Conservation (phyloP, 2,113 vertebrate genomes). For the Lota lota region DNA sequence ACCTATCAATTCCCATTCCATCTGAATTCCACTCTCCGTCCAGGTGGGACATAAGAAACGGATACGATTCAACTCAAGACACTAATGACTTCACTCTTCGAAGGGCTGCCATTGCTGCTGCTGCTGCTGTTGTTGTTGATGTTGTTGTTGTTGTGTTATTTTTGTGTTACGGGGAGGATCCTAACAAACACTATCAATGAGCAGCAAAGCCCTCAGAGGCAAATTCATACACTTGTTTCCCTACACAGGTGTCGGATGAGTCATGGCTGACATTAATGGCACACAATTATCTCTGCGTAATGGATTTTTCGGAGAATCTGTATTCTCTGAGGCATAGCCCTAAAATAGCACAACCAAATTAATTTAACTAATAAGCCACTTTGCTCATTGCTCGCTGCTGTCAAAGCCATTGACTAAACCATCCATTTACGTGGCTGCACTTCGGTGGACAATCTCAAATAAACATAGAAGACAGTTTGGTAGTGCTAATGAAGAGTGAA, state of each 20-base stretch:
- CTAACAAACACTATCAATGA: constrained; percentile 15
- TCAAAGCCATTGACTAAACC: constrained; percentile 44
- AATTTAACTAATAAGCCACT: constrained; percentile 59
- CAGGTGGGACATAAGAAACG: background rate
- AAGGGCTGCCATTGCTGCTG: too few species aligned
- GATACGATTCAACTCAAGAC: too few species aligned
- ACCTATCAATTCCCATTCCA: too few species aligned
- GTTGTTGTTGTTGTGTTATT: constrained; percentile 1
- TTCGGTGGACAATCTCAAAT: constrained; percentile 18
- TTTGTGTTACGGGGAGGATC: constrained; percentile 2
- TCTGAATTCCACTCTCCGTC: background rate
- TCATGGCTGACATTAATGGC: constrained; percentile 41
- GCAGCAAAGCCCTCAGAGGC: constrained; percentile 31
- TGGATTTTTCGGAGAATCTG: constrained; percentile 56
- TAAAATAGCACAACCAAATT: constrained; percentile 63
- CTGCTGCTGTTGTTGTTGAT: background rate
- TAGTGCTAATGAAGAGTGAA: constrained; percentile 31
- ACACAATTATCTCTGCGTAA: constrained; percentile 29
- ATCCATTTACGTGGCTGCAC: constrained; percentile 34
- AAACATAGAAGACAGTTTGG: constrained; percentile 27
- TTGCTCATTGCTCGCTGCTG: constrained; percentile 32
- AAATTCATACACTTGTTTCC: constrained; percentile 33
- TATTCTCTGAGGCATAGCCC: constrained; percentile 52
- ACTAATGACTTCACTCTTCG: too few species aligned
- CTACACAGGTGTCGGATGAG: constrained; percentile 57